Conservation (phyloP, 2,797 vertebrate species). For the Lateolabrax maculatus region DNA sequence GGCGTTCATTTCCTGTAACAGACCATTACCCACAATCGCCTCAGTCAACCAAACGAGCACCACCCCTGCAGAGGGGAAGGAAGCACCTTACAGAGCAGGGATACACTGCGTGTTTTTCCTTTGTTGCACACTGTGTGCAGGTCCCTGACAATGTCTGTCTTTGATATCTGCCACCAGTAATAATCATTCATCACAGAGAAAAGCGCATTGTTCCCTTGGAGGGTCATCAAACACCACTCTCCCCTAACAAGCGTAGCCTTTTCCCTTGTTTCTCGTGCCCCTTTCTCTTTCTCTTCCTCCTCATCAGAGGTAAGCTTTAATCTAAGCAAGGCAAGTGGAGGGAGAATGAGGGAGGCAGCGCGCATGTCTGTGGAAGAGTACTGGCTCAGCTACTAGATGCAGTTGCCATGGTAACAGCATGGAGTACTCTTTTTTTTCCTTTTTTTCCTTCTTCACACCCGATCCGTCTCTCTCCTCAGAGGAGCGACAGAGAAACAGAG, state of each 20-base stretch:
- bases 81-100: conserved; percentile 31
- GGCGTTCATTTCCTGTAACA: conserved; percentile 73
- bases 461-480: conserved; percentile 52
- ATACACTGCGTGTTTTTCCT: conserved; percentile 37
- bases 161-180: conserved; percentile 67
- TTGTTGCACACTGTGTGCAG: conserved; percentile 45
- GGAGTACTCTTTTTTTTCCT: conserved; percentile 57
- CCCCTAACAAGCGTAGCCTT: conserved; percentile 45
- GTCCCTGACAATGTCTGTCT: conserved; percentile 51
- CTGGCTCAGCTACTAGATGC: conserved; percentile 76
- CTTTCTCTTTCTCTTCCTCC: conserved; percentile 52
- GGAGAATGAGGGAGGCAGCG: conserved; percentile 44
- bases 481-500: conserved; percentile 51
- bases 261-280: conserved; percentile 44
- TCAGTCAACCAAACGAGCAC: conserved; percentile 30
- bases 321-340: conserved; percentile 63
- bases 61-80: conserved; percentile 46
- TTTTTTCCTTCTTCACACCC: conserved; percentile 32
- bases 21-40: conserved; percentile 68
- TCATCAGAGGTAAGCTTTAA: conserved; percentile 75
- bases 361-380: conserved; percentile 66
- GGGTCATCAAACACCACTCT: conserved; percentile 55
- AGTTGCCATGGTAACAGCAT: conserved; percentile 87
- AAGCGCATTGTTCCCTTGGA: conserved; percentile 45
- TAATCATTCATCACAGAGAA: conserved; percentile 69